These are phyloP conservation scores for Octodon degus DNA, from an alignment of 2,113 vertebrate genomes.

Conservation along the genomic window DNA sequence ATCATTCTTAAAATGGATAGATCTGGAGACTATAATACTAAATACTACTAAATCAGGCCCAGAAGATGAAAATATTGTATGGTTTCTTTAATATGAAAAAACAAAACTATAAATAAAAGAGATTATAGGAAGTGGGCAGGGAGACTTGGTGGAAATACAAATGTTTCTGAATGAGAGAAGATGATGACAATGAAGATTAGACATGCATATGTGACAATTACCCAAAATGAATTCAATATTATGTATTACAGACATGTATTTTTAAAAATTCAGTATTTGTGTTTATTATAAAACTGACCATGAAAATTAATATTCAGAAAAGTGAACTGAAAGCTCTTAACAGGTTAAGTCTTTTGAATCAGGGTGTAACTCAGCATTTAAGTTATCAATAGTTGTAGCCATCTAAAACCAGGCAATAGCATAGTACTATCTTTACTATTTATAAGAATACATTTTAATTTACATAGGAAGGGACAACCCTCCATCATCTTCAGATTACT, in stretches of 20 bases:
- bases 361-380: background rate
- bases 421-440: background rate
- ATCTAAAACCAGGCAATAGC: background rate
- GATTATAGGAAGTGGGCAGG: background rate
- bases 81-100: background rate
- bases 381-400: background rate
- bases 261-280: background rate
- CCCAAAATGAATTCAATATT: background rate
- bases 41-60: background rate
- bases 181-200: background rate
- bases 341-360: background rate
- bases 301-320: constrained; percentile 43
- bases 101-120: background rate
- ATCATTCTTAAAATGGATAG: background rate
- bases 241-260: background rate
- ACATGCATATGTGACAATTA: background rate
- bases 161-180: background rate
- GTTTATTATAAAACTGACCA: constrained; percentile 39
- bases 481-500: background rate
- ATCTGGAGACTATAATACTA: background rate
- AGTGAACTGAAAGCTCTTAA: background rate
- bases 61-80: background rate
- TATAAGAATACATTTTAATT: background rate
- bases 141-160: background rate
- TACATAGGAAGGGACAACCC: background rate